A percentile compares a stretch with the other conserved stretches of the same genome.
These are phyloP conservation scores for Netelia virgata DNA, from an alignment of 2,888 invertebrate genomes.

Conservation along the genomic window DNA sequence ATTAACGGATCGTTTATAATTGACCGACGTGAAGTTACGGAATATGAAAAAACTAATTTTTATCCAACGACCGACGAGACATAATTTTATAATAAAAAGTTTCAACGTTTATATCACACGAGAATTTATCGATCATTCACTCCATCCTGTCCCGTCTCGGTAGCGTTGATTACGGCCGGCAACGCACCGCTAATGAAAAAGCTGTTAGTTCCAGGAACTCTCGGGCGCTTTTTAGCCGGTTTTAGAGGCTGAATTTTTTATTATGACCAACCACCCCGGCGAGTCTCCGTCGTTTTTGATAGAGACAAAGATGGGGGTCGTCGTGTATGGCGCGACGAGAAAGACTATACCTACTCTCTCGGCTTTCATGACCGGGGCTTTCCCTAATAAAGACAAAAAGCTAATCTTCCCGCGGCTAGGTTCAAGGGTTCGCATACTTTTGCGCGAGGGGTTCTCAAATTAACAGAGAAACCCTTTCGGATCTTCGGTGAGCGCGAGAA, in stretches of 20 bases:
- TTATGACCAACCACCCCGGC: slow-evolving; percentile 42
- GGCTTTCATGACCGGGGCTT: slow-evolving; percentile 25
- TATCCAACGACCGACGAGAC: not conserved
- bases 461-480: slow-evolving; percentile 81
- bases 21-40: slow-evolving; percentile 23
- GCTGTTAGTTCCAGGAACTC: slow-evolving; percentile 56
- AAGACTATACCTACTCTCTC: slow-evolving; percentile 43
- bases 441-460: slow-evolving; percentile 76
- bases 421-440: slow-evolving; percentile 58
- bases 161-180: slow-evolving; percentile 40
- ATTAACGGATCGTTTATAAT: slow-evolving; percentile 46
- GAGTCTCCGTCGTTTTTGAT: slow-evolving; percentile 58
- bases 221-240: slow-evolving; percentile 39
- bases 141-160: not conserved
- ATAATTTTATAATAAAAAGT: not conserved
- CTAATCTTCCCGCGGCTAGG: slow-evolving; percentile 75
- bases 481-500: slow-evolving; percentile 76
- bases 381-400: slow-evolving; percentile 75
- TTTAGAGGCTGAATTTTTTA: slow-evolving; percentile 58
- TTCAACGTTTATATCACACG: not conserved
- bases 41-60: not conserved
- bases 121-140: slow-evolving; percentile 37
- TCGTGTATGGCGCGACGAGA: slow-evolving; percentile 17
- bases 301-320: slow-evolving; percentile 61
- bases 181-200: slow-evolving; percentile 62